A percentile compares a stretch with the other conserved stretches of the same genome.
phyloP scores from a whole-genome alignment of 1,140 invertebrate genomes.

The Globodera ellingtonae region DNA sequence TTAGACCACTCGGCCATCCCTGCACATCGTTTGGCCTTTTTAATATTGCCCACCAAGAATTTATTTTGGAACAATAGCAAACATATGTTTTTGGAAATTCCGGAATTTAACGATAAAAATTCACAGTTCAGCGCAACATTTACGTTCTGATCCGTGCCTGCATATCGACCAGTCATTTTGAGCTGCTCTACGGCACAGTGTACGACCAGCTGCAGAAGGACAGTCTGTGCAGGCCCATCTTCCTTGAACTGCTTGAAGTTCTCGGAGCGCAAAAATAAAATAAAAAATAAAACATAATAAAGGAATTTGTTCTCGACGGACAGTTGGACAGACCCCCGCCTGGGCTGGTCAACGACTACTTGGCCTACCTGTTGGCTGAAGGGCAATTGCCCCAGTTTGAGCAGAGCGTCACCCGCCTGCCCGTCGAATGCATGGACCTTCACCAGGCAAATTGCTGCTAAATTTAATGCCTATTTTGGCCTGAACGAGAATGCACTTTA shows the following conservation, averaged over 20 bases:
- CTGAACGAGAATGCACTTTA: not conserved
- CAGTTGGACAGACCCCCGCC: slow-evolving; percentile 70
- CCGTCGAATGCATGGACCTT: slow-evolving; percentile 82
- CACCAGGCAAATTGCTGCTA: slow-evolving; percentile 73
- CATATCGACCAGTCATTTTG: slow-evolving; percentile 42
- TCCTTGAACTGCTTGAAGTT: slow-evolving; percentile 69
- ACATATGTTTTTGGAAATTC: not conserved
- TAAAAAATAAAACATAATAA: slow-evolving; percentile 39
- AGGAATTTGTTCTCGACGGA: slow-evolving; percentile 70
- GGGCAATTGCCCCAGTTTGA: slow-evolving; percentile 74
- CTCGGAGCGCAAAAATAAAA: not conserved
- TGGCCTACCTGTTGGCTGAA: slow-evolving; percentile 68
- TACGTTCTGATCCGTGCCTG: slow-evolving; percentile 50
- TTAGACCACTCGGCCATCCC: slow-evolving; percentile 37
- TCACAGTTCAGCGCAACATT: slow-evolving; percentile 48
- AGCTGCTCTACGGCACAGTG: slow-evolving; percentile 47
- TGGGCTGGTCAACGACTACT: slow-evolving; percentile 70
- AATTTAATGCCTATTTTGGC: too few relatives aligned
- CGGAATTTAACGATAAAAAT: slow-evolving; percentile 1
- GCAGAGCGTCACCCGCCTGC: slow-evolving; percentile 78
- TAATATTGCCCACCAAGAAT: not conserved
- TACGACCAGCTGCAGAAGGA: slow-evolving; percentile 65
- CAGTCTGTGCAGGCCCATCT: slow-evolving; percentile 67
- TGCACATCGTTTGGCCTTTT: not conserved
- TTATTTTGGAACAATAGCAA: too few relatives aligned